Conservation (phyloP, 2,113 vertebrate genomes). For the Candoia aspera region DNA sequence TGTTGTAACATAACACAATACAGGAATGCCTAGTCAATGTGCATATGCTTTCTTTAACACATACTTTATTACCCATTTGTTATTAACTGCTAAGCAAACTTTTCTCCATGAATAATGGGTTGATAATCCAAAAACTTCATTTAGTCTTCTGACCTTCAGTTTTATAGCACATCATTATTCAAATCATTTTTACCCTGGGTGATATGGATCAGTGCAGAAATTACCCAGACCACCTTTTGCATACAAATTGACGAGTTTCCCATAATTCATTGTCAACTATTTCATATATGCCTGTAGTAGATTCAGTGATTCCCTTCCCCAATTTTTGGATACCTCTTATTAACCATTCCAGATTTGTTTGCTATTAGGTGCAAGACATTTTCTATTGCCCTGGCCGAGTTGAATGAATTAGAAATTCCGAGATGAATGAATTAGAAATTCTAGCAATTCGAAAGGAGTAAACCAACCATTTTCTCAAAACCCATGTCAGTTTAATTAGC, state of each 20-base stretch:
- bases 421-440: background rate
- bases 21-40: background rate
- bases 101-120: background rate
- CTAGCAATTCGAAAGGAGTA: background rate
- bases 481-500: background rate
- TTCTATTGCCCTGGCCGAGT: background rate
- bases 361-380: background rate
- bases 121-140: background rate
- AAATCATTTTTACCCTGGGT: no score
- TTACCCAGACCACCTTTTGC: background rate
- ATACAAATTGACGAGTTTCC: background rate
- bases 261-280: background rate
- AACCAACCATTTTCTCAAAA: background rate
- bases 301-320: background rate
- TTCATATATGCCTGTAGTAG: background rate
- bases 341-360: background rate
- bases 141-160: background rate
- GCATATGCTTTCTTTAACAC: background rate
- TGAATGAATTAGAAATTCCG: background rate
- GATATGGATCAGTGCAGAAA: no score
- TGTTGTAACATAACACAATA: background rate
- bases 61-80: background rate
- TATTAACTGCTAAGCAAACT: background rate
- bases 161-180: background rate
- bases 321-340: background rate